Evolutionary conservation across 2,113 vertebrate species (phyloP).

Genomic region (Mastomys coucha): DNA sequence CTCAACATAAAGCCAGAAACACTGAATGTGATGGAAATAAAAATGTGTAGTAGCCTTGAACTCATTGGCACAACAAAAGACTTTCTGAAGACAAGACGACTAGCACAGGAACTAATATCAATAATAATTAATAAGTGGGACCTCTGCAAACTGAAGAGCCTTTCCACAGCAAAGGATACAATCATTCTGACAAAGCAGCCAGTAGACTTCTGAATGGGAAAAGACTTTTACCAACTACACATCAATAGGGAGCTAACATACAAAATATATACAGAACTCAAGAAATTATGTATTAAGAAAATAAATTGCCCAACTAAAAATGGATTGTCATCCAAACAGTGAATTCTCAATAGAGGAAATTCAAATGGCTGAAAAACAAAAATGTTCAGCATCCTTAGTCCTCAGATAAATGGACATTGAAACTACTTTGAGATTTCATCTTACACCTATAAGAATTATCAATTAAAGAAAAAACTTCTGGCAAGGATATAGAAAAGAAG

Average conservation of each 20-base stretch:
- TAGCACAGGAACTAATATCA: not conserved
- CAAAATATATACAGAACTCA: not conserved
- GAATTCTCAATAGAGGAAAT: not conserved
- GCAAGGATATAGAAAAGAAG: too few species aligned
- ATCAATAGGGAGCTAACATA: not conserved
- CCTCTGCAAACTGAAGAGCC: not conserved
- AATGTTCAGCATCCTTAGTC: not conserved
- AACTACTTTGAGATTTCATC: not conserved
- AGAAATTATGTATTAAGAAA: not conserved
- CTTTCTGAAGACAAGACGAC: not conserved
- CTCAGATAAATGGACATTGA: not conserved
- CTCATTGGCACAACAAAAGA: not conserved
- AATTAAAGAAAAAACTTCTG: not conserved
- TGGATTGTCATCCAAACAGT: not conserved
- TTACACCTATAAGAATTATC: not conserved
- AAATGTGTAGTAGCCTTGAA: not conserved
- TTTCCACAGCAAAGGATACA: not conserved
- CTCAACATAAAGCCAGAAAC: not conserved
- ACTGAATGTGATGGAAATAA: not conserved
- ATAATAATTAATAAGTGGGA: not conserved
- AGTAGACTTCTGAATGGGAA: not conserved
- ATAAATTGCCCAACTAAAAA: not conserved
- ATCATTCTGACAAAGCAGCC: not conserved
- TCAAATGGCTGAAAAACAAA: not conserved
- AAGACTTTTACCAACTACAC: not conserved